Evolutionary conservation across 1,140 invertebrate species (phyloP), one percentile per base, ranked within the genome.

Genomic region (Bombus cullumanus): DNA sequence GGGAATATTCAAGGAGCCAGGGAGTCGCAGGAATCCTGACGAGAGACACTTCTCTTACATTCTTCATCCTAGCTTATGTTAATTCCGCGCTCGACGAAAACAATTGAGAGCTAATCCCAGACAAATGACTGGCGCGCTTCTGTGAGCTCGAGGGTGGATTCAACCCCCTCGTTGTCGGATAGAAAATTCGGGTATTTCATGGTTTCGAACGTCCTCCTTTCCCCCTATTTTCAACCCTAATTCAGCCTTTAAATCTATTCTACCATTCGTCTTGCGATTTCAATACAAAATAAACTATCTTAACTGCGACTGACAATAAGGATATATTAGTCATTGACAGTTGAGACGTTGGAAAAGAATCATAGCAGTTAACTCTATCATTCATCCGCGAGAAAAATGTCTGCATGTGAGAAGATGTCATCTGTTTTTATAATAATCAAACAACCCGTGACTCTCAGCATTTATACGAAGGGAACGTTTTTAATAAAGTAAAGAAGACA

Each of bases 31-130:
- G 81, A 91, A 91, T 89, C 78, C 90, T 83, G 90, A 89, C 85
- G 89, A 90, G 89, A 89, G 89, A 91, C 86, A 85, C 88, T 89
- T 87, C 90, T 92, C 87, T 91, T 91, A 92, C 94, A 94, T 94
- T 94, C 92, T 94, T 95, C 93, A 95, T 94, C 94, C 94, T 85
- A 94, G 94, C 94, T 95, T 95, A 95, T 95, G 95, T 94, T 95
- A 95, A 95, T 95, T 93, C 93, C 91, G 73, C 83, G 79, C 90
- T 84, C 89, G 86, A 85, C 91, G 91, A 95, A 95, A 95, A 95
- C 94, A 94, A 94, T 94, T 92, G 93, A 93, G 90, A 94, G 92
- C 93, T 95, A 95, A 95, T 95, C 94, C 94, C 91, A 94, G 94
- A 95, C 94, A 94, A 95, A 95, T 95, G 94, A 95, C 92, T 94